Evolutionary conservation across 2,113 vertebrate species (phyloP).

Genomic region (Helogale parvula): DNA sequence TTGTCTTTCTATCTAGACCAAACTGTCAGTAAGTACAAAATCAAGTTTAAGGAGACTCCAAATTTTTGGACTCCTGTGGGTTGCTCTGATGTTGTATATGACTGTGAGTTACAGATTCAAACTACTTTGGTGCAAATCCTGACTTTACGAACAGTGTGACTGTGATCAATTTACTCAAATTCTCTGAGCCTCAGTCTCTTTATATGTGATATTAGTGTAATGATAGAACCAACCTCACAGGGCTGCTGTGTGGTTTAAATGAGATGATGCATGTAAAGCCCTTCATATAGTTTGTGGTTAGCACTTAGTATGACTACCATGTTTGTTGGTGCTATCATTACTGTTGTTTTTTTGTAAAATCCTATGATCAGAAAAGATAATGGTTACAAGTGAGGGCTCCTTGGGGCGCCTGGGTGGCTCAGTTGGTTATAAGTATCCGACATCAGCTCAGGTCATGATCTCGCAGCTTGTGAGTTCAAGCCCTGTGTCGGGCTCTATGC

Average conservation of each 20-base stretch:
- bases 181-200: background rate
- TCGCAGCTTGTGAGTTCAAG: too few species aligned
- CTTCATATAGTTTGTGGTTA: background rate
- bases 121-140: background rate
- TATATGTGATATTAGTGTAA: background rate
- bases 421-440: too few species aligned
- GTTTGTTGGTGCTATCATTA: background rate
- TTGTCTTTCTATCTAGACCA: background rate
- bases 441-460: too few species aligned
- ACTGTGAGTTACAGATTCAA: background rate
- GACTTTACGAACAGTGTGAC: background rate
- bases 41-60: background rate
- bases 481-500: too few species aligned
- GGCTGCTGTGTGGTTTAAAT: background rate
- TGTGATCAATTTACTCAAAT: background rate
- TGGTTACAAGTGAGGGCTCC: background rate
- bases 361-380: slow-evolving; percentile 7
- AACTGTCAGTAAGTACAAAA: background rate
- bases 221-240: background rate
- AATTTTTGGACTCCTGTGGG: background rate
- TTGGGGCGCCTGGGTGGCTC: background rate
- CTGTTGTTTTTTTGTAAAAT: slow-evolving; percentile 2
- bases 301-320: background rate
- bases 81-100: background rate
- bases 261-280: background rate